Evolutionary conservation across 2,797 vertebrate species (phyloP).

Genomic region (Astyanax mexicanus): DNA sequence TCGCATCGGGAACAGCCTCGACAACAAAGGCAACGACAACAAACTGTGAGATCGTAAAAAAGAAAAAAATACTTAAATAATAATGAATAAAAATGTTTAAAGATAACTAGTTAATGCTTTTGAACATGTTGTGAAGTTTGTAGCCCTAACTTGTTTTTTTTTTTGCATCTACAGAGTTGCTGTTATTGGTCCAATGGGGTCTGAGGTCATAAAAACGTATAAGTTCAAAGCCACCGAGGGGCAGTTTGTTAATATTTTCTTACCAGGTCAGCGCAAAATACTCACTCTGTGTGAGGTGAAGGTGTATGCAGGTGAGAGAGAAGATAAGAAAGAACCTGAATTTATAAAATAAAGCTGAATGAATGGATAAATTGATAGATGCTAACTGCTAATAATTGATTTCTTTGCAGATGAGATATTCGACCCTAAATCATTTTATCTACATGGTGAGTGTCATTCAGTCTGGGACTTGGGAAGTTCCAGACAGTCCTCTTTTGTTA

Average conservation of each 20-base stretch:
- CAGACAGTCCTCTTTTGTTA: no score
- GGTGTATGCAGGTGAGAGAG: conserved; percentile 10
- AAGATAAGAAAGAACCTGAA: background rate
- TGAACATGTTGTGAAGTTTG: no score
- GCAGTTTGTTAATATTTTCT: conserved; percentile 17
- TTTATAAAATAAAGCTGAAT: no score
- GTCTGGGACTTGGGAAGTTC: no score
- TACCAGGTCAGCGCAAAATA: conserved; percentile 3
- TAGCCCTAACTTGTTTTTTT: background rate
- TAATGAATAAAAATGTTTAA: no score
- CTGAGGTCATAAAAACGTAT: background rate
- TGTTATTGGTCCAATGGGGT: background rate
- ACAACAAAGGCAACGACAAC: background rate
- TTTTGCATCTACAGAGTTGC: background rate
- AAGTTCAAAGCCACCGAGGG: background rate
- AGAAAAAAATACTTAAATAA: no score
- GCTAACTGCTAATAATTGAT: background rate
- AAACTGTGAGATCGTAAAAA: background rate
- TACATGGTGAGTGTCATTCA: background rate
- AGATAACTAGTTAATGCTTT: no score
- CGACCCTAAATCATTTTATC: background rate
- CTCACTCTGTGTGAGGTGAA: conserved; percentile 36
- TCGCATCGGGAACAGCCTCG: background rate
- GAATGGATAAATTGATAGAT: no score
- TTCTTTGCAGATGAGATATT: background rate